These are phyloP conservation scores for Geococcyx californianus DNA, from an alignment of 2,113 vertebrate species.

Conservation along the genomic window DNA sequence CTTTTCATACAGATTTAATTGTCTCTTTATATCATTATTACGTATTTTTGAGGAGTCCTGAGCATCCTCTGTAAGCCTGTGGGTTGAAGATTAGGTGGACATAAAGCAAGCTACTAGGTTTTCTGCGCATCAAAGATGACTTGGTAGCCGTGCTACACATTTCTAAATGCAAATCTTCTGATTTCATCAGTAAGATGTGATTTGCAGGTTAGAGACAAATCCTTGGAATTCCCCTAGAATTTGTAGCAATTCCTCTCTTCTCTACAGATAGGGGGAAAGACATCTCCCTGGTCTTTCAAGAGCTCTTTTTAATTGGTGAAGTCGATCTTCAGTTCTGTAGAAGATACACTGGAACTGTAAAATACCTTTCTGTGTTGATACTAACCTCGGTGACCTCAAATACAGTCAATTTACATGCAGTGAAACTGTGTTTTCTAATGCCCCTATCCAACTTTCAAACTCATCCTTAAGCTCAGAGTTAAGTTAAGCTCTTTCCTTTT, in stretches of 20 bases:
- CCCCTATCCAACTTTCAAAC: neutral
- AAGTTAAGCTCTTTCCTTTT: neutral
- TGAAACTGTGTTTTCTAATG: neutral
- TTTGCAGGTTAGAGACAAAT: neutral
- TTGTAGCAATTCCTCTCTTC: neutral
- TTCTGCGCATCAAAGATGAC: neutral
- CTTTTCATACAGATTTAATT: neutral
- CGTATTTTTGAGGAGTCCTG: neutral
- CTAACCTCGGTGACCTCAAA: neutral
- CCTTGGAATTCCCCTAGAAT: neutral
- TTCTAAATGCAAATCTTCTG: neutral
- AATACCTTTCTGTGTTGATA: neutral
- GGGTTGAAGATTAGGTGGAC: neutral
- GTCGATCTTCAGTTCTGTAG: neutral
- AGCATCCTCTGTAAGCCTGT: neutral
- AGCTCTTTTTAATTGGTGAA: neutral
- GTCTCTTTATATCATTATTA: neutral
- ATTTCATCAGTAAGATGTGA: neutral
- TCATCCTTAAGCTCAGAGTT: neutral
- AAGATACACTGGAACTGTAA: neutral
- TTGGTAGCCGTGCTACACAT: neutral
- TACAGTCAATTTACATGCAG: neutral
- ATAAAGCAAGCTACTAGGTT: neutral
- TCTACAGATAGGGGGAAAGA: neutral
- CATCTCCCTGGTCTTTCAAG: neutral